Evolutionary conservation across 2,113 vertebrate genomes (phyloP).

Genomic region (Chelonoidis abingdonii): DNA sequence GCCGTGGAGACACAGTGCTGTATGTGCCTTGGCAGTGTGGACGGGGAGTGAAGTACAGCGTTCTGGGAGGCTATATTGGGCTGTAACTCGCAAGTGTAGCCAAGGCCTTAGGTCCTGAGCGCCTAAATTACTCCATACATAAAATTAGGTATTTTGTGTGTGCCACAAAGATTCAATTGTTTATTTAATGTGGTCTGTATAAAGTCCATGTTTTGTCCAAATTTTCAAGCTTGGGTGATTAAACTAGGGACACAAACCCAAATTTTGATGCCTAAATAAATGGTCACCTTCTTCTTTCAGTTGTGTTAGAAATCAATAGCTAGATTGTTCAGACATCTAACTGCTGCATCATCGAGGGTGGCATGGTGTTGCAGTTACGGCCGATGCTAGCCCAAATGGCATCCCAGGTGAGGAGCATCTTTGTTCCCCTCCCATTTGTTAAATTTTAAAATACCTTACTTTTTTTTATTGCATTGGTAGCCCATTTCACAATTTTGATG

Average conservation of each 20-base stretch:
- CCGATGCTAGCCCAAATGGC: too few species aligned
- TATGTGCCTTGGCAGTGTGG: too few species aligned
- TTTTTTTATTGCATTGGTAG: too few species aligned
- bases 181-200: background rate
- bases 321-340: background rate
- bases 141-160: fast-evolving
- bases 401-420: too few species aligned
- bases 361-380: background rate
- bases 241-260: background rate
- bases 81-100: too few species aligned
- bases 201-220: background rate
- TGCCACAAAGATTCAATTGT: background rate
- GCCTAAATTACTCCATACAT: background rate
- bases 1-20: too few species aligned
- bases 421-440: too few species aligned
- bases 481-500: too few species aligned
- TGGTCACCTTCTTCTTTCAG: background rate
- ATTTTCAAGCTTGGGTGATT: background rate
- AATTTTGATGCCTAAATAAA: background rate
- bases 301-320: background rate
- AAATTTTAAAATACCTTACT: too few species aligned
- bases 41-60: too few species aligned
- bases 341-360: background rate
- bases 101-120: background rate
- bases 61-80: too few species aligned